Percentiles rank a stretch among this genome's conserved stretches.
Conservation (phyloP, 2,113 vertebrate species). For the Quiscalus mexicanus region DNA sequence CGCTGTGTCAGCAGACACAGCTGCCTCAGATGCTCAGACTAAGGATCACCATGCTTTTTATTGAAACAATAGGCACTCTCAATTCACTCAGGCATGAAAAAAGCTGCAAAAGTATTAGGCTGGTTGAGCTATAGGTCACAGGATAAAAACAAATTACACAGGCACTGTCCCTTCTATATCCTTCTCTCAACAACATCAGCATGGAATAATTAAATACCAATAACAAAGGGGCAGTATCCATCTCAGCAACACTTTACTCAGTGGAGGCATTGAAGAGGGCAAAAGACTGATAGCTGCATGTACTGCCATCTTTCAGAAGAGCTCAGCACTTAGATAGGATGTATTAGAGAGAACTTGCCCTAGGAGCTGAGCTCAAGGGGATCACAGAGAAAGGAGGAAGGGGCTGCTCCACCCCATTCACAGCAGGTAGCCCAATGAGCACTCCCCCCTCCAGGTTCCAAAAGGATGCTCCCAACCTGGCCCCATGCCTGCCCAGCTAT, state of each 20-base stretch:
- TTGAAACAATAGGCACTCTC: not conserved
- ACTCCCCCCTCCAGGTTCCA: not conserved
- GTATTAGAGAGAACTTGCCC: not conserved
- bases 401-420: not conserved
- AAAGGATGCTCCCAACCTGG: not conserved
- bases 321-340: not conserved
- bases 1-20: not conserved
- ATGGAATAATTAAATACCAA: fast-evolving
- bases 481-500: not conserved
- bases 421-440: not conserved
- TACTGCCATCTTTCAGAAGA: not conserved
- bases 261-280: not conserved
- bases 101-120: not conserved
- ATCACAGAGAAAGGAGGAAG: not conserved
- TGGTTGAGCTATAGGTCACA: not conserved
- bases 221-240: not conserved
- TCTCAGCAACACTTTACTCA: not conserved
- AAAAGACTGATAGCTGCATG: not conserved
- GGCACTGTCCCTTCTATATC: not conserved
- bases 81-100: not conserved
- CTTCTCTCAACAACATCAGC: not conserved
- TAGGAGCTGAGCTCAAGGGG: not conserved
- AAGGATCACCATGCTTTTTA: not conserved
- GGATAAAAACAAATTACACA: not conserved
- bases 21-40: not conserved